Conservation (phyloP, 1,140 invertebrate genomes). For the Daktulosphaira vitifoliae region DNA sequence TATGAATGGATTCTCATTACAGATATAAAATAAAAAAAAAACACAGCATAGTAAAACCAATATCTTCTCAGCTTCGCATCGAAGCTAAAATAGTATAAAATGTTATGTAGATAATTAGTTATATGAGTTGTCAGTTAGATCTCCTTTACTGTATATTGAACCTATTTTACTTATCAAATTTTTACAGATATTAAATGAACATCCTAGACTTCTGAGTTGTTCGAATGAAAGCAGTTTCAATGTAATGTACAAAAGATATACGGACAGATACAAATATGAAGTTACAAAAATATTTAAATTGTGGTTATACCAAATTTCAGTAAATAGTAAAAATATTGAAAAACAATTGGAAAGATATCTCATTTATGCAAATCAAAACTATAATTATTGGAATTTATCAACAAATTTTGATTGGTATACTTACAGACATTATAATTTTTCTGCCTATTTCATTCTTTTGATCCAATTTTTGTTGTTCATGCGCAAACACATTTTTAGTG, state of each 20-base stretch:
- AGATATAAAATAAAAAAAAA: too few relatives aligned
- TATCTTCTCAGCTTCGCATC: too few relatives aligned
- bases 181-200: too few relatives aligned
- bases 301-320: background rate
- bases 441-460: background rate
- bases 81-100: too few relatives aligned
- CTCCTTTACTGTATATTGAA: too few relatives aligned
- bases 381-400: slow-evolving; percentile 11
- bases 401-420: slow-evolving; percentile 1
- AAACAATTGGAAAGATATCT: background rate
- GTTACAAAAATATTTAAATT: background rate
- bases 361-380: slow-evolving; percentile 1
- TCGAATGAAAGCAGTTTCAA: background rate
- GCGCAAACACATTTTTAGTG: background rate
- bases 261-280: background rate
- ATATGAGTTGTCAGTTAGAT: too few relatives aligned
- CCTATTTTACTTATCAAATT: too few relatives aligned
- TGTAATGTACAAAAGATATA: background rate
- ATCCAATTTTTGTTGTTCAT: background rate
- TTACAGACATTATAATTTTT: background rate
- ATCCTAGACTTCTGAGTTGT: slow-evolving; percentile 1
- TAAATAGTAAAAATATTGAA: background rate
- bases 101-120: too few relatives aligned
- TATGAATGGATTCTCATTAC: slow-evolving; percentile 67
- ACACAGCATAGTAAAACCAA: too few relatives aligned